phyloP scores from a whole-genome alignment of 2,888 invertebrate genomes.

The Drosophila picticornis region DNA sequence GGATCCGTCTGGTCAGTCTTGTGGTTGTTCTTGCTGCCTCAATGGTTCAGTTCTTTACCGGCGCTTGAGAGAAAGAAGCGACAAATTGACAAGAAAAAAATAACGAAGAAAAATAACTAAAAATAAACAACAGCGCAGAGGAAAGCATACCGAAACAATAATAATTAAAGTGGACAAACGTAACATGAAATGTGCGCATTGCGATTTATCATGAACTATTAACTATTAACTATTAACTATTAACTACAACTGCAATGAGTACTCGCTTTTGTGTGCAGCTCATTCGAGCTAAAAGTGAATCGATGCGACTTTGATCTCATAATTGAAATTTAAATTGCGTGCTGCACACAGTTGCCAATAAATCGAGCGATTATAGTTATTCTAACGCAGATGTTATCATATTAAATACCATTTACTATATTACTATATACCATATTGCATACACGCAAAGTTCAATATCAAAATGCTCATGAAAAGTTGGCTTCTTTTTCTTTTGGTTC shows the following conservation, averaged over 20 bases:
- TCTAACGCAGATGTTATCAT: not conserved
- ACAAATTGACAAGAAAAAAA: slow-evolving; percentile 22
- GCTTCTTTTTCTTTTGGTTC: not conserved
- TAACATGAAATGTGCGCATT: slow-evolving; percentile 72
- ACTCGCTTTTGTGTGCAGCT: slow-evolving; percentile 14
- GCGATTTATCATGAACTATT: slow-evolving; percentile 29
- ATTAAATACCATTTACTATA: no score
- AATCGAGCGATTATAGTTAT: slow-evolving; percentile 37
- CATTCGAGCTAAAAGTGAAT: slow-evolving; percentile 18
- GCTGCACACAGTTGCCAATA: slow-evolving; percentile 30
- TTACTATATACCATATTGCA: not conserved
- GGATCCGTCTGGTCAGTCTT: slow-evolving; percentile 59
- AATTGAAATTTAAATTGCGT: slow-evolving; percentile 40
- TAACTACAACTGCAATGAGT: not conserved
- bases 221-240: slow-evolving; percentile 23
- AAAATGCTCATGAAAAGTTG: not conserved
- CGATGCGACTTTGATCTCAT: slow-evolving; percentile 33
- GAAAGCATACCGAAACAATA: slow-evolving; percentile 11
- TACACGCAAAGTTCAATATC: not conserved
- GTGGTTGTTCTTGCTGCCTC: slow-evolving; percentile 62
- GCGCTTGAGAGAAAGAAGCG: slow-evolving; percentile 63
- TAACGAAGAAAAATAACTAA: slow-evolving; percentile 3
- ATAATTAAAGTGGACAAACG: slow-evolving; percentile 39
- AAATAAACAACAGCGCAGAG: not conserved
- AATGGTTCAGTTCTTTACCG: slow-evolving; percentile 69